Evolutionary conservation across 30 jellyfish, hydroid and myxozoan species (phyloP).

Genomic region (Aurelia aurita): DNA sequence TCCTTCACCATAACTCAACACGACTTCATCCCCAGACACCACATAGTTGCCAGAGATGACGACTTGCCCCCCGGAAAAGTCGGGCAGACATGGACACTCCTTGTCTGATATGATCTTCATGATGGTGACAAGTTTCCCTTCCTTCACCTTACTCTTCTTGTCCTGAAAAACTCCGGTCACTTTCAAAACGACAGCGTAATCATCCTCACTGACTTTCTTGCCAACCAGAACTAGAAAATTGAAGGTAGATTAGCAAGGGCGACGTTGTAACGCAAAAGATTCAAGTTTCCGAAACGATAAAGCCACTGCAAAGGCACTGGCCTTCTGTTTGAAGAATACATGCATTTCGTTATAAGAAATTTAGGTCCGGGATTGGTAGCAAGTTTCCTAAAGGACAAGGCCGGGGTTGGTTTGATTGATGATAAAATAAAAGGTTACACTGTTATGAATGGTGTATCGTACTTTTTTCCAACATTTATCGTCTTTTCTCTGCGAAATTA

Average conservation of each 20-base stretch:
- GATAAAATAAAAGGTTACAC: no score
- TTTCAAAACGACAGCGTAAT: neutral
- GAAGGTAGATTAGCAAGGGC: neutral
- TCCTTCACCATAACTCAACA: neutral
- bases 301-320: no score
- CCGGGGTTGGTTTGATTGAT: no score
- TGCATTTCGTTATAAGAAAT: no score
- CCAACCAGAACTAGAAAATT: conserved; percentile 38
- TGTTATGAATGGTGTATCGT: no score
- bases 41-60: conserved; percentile 28
- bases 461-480: no score
- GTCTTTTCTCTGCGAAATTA: no score
- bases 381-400: no score
- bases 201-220: conserved; percentile 27
- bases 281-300: neutral
- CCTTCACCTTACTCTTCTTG: neutral
- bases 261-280: neutral
- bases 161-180: conserved; percentile 25
- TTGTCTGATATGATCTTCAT: conserved; percentile 1
- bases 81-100: conserved; percentile 22
- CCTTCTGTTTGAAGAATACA: no score
- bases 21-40: neutral
- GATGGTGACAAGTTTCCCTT: neutral
- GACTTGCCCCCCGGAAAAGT: conserved; percentile 6
- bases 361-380: no score